A percentile compares a stretch with the other conserved stretches of the same genome.
Evolutionary conservation across 92 coral and sea anemone genomes (phyloP).

Genomic region (Actinostola sp.): DNA sequence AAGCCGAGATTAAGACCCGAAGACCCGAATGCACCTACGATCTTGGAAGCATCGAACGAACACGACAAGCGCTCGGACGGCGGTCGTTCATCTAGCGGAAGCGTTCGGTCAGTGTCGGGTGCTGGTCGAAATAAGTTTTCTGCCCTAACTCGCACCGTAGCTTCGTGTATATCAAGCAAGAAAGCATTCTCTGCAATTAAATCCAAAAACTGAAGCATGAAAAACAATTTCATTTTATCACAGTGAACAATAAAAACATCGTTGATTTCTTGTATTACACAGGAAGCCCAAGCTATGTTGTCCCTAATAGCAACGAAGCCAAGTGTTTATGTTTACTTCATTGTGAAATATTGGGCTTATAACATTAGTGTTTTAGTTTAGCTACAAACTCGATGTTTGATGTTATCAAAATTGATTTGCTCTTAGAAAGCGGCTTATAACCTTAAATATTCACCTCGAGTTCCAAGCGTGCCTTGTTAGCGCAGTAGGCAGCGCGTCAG

Average conservation of each 20-base stretch:
- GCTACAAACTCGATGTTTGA: too few species aligned
- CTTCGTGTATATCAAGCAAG: slow-evolving; percentile 49
- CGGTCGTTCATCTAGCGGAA: slow-evolving; percentile 70
- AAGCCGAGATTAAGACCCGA: slow-evolving; percentile 23
- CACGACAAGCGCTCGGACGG: slow-evolving; percentile 65
- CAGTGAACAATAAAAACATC: too few species aligned
- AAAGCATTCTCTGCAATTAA: slow-evolving; percentile 16
- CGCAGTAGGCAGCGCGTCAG: slow-evolving; percentile 99
- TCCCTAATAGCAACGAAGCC: too few species aligned
- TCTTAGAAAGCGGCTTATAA: too few species aligned
- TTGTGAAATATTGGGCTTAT: too few species aligned
- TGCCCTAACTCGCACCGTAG: slow-evolving; percentile 47
- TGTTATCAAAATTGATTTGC: too few species aligned
- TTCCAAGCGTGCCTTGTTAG: slow-evolving; percentile 74
- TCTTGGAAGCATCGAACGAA: slow-evolving; percentile 36
- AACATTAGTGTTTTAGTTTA: too few species aligned
- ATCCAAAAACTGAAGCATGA: background rate
- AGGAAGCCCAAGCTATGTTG: too few species aligned
- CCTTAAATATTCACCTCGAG: too few species aligned
- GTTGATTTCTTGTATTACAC: too few species aligned
- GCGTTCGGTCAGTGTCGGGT: slow-evolving; percentile 51
- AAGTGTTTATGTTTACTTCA: too few species aligned
- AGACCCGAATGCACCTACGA: slow-evolving; percentile 36
- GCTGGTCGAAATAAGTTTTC: slow-evolving; percentile 51
- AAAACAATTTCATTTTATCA: too few species aligned